Evolutionary conservation across 2,888 invertebrate genomes (phyloP), one percentile per base, ranked within the genome.

Genomic region (Himalopsyche anomala): DNA sequence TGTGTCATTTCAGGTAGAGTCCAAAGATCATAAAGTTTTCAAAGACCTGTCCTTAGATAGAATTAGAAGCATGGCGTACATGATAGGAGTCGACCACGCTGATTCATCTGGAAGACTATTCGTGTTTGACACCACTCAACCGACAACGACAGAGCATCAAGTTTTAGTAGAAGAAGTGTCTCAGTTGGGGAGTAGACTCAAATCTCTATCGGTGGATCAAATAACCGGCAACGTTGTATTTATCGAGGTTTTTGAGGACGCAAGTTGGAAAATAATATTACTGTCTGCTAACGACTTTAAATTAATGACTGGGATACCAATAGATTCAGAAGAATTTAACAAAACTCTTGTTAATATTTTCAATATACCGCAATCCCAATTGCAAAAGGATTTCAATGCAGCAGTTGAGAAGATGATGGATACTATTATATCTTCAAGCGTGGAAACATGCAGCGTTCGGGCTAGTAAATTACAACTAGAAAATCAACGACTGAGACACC

Each of bases 31-130:
- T 62, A 19, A 6, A 8, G 1, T 11, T 62, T 62, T 62, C 9
- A 62, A 62, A 62, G 62, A 62, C 28, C 19, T 62, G 8, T 19
- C 62, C 19, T 19, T 62, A 19, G 62, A 62, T 62, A 19, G 1
- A 8, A 19, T 4, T 15, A 62, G 62, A 62, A 19, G 62, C 11
- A 62, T 62, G 19, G 62, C 28, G 1, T 62, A 62, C 11, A 62
- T 62, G 28, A 62, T 62, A n/a, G 62, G 62, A n/a, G 11, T 62
- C 28, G 62, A 62, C 62, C 62, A 62, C 62, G 9, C 2, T 6
- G 28, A 62, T 28, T 62, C 62, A 19, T 5, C 62, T 19, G 62
- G 62, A 62, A 62, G 62, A 62, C 62, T 62, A 19, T 62, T 62
- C 4, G 62, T 28, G n/a, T 15, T 62, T n/a, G 8, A 62, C 4